These are phyloP conservation scores for Rhabdomys dilectus DNA, from an alignment of 2,113 vertebrate genomes.

Conservation along the genomic window DNA sequence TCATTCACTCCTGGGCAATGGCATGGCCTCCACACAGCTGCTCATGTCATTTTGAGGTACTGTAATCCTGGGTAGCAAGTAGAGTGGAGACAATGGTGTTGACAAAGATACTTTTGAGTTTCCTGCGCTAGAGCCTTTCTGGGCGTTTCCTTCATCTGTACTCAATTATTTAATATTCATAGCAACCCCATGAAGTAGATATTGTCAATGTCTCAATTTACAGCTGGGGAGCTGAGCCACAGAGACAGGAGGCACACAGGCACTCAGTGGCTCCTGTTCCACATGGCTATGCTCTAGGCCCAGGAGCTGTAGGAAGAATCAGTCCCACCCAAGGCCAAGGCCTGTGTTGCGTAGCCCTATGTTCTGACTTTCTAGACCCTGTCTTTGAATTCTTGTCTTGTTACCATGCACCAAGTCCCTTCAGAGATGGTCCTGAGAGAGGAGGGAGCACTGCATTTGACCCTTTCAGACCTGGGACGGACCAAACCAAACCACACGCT, in stretches of 20 bases:
- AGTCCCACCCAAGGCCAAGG: not conserved
- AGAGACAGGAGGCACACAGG: not conserved
- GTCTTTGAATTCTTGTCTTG: not conserved
- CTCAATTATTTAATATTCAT: not conserved
- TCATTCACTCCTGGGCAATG: not conserved
- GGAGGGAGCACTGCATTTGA: not conserved
- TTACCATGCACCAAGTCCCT: not conserved
- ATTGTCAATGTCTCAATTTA: not conserved
- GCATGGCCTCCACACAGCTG: not conserved
- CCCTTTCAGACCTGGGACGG: not conserved
- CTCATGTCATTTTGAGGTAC: not conserved
- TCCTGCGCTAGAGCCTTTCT: not conserved
- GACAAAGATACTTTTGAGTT: not conserved
- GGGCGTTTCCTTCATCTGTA: not conserved
- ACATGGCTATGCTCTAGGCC: not conserved
- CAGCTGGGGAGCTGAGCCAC: conserved; percentile 1
- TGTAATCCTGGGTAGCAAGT: not conserved
- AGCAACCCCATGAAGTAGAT: not conserved
- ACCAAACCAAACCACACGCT: not conserved
- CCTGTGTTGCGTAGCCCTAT: not conserved
- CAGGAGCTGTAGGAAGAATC: not conserved
- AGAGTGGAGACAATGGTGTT: not conserved
- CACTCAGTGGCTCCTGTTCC: not conserved
- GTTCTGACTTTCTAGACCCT: not conserved
- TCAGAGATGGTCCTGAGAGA: not conserved